Percentiles rank a stretch among this genome's conserved stretches.
phyloP scores from a whole-genome alignment of 1,140 invertebrate species.

The Drosophila kanapiae region DNA sequence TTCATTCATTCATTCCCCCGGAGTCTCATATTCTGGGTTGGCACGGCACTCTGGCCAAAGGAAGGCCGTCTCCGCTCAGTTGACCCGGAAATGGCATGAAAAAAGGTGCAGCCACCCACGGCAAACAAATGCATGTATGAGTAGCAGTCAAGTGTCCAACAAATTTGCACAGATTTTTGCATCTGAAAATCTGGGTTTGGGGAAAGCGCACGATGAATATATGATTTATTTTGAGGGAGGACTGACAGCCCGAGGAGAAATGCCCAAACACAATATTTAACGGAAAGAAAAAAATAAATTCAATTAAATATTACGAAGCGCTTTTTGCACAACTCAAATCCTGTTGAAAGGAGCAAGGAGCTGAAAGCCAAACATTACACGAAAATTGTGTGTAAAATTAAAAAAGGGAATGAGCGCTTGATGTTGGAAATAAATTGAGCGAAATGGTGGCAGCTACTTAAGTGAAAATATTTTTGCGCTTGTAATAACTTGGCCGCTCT shows the following conservation, averaged over 20 bases:
- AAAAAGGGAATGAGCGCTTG: conserved; percentile 50
- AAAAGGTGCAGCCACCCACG: conserved; percentile 49
- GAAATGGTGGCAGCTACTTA: conserved; percentile 81
- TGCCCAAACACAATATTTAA: conserved; percentile 9
- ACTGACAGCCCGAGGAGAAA: conserved; percentile 14
- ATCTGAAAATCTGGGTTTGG: conserved; percentile 15
- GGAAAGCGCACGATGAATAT: conserved; percentile 17
- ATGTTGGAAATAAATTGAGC: conserved; percentile 81
- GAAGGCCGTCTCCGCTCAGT: conserved; percentile 27
- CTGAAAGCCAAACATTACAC: conserved; percentile 55
- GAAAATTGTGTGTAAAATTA: conserved; percentile 68
- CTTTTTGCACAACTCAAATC: conserved; percentile 26
- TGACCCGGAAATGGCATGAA: conserved; percentile 43
- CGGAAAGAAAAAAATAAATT: conserved; percentile 31
- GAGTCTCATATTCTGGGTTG: conserved; percentile 35
- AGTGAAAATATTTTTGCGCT: conserved; percentile 81
- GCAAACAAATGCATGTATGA: conserved; percentile 39
- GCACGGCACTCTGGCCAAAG: conserved; percentile 2
- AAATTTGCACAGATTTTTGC: conserved; percentile 50
- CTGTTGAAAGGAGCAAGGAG: conserved; percentile 50
- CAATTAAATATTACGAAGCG: conserved; percentile 56
- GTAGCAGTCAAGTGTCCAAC: conserved; percentile 39
- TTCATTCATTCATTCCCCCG: conserved; percentile 30
- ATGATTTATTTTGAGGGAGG: conserved; percentile 32
- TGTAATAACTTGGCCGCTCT: conserved; percentile 79